These are phyloP conservation scores for Psephotus haematonotus DNA, from an alignment of 2,113 vertebrate species.

Conservation along the genomic window DNA sequence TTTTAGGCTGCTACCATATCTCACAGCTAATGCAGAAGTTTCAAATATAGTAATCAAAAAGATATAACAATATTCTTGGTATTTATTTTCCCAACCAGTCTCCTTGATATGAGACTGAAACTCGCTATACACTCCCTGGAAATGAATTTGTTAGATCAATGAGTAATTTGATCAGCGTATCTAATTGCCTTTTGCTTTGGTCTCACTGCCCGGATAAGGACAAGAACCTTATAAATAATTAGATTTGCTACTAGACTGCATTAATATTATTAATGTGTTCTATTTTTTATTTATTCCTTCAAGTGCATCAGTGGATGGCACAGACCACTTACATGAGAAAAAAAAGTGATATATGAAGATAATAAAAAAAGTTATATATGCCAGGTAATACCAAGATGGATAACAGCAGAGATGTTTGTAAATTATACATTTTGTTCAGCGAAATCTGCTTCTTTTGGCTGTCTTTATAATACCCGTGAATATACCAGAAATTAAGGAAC, in stretches of 20 bases:
- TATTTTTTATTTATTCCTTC: not conserved
- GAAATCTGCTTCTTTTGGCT: not conserved
- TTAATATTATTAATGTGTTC: not conserved
- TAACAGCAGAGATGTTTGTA: not conserved
- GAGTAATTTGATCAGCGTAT: not conserved
- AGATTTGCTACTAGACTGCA: not conserved
- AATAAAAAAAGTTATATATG: not conserved
- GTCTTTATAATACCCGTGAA: not conserved
- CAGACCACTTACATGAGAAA: not conserved
- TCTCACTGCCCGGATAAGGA: not conserved
- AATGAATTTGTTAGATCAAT: not conserved
- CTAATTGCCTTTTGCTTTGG: not conserved
- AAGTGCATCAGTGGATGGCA: not conserved
- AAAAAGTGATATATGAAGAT: not conserved
- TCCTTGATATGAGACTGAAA: not conserved
- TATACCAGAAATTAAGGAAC: not conserved
- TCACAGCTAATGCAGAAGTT: not conserved
- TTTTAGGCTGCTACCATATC: not conserved
- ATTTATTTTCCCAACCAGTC: not conserved
- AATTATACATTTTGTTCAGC: not conserved
- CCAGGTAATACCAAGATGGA: not conserved
- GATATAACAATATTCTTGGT: not conserved
- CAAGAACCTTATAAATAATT: constrained; percentile 14
- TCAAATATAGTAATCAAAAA: not conserved
- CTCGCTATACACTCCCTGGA: not conserved